Base-by-base conservation (phyloP, 2,888 invertebrate genomes). In the Smittia sp. region DNA sequence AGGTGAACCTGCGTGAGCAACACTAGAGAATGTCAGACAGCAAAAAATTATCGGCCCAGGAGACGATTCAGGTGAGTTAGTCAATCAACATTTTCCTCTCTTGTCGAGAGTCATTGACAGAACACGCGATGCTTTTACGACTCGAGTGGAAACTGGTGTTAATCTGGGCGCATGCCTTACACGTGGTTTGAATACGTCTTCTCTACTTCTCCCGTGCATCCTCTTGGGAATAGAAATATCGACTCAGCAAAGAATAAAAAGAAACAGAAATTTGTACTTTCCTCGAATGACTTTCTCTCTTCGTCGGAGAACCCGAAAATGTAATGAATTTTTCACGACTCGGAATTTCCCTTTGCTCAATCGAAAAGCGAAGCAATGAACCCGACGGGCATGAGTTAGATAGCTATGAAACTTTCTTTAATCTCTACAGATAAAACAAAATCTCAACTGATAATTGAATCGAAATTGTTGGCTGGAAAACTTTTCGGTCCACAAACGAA, bases 41-140 rank as follows among this genome's bases (percentile, higher is more conserved):
- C n/a, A 69, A 69, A 77, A 82, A 82, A 77, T 82, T 82, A 77
- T 80, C 82, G 76, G 82, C 82, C 75, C 81, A 82, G 79, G 82
- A 82, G 81, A 82, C 82, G 76, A 82, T 82, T 77, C 81, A 81
- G 82, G 82, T 32, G 32, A 32, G 32, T 32, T 9, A 32, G 32
- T 32, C 32, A 32, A 32, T 32, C 32, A 32, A 32, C 9, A 32
- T 32, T 32, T n/a, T n/a, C n/a, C n/a, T n/a, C n/a, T 32, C 32
- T 3, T 32, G 32, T 32, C 32, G 32, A 46, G n/a, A 46, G 46
- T 46, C 46, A 46, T 46, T 11, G 46, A 2, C 46, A 46, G n/a
- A 46, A 46, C 46, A 46, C n/a, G 46, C 15, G 2, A 46, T n/a
- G 11, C 2, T n/a, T 46, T 46, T n/a, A 15, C 38, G n/a, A n/a